A percentile compares a stretch with the other conserved stretches of the same genome.
phyloP scores from a whole-genome alignment of 1,140 invertebrate species.

The Caenorhabditis tropicalis region DNA sequence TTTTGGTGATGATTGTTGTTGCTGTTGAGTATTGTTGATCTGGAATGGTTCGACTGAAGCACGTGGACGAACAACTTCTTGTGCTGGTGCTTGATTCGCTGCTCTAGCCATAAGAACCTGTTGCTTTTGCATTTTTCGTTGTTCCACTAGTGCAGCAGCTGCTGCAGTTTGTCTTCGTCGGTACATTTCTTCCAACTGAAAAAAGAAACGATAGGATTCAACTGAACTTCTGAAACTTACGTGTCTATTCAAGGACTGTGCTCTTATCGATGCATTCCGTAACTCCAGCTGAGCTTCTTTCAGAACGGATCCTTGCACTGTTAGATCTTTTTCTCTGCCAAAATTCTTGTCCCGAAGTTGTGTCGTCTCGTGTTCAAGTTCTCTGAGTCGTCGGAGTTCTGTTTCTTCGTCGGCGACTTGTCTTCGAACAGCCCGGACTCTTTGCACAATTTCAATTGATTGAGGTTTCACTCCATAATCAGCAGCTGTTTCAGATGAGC shows the following conservation, averaged over 20 bases:
- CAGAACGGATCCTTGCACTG: neutral
- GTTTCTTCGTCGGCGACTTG: slow-evolving; percentile 49
- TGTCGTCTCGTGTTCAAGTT: slow-evolving; percentile 6
- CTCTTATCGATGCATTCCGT: neutral
- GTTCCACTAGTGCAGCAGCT: slow-evolving; percentile 45
- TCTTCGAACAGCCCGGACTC: slow-evolving; percentile 30
- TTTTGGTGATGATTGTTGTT: slow-evolving; percentile 8
- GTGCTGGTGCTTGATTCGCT: neutral
- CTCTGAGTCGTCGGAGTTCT: slow-evolving; percentile 24
- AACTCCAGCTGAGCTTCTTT: slow-evolving; percentile 18
- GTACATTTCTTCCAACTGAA: slow-evolving; percentile 46
- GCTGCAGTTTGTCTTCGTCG: slow-evolving; percentile 31
- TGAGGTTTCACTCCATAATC: slow-evolving; percentile 17
- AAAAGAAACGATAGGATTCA: neutral
- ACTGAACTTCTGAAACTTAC: neutral
- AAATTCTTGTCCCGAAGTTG: neutral
- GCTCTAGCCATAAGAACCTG: neutral
- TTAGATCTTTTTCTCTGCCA: slow-evolving; percentile 1
- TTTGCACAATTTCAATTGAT: slow-evolving; percentile 17
- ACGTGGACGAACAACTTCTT: slow-evolving; percentile 41
- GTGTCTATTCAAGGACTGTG: slow-evolving; percentile 12
- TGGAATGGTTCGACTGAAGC: slow-evolving; percentile 53
- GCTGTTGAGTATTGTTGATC: slow-evolving; percentile 17
- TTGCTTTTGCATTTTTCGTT: slow-evolving; percentile 50
- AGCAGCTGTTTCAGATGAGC: neutral